phyloP scores from a whole-genome alignment of 2,888 invertebrate species.

The Heliconius ethilla region DNA sequence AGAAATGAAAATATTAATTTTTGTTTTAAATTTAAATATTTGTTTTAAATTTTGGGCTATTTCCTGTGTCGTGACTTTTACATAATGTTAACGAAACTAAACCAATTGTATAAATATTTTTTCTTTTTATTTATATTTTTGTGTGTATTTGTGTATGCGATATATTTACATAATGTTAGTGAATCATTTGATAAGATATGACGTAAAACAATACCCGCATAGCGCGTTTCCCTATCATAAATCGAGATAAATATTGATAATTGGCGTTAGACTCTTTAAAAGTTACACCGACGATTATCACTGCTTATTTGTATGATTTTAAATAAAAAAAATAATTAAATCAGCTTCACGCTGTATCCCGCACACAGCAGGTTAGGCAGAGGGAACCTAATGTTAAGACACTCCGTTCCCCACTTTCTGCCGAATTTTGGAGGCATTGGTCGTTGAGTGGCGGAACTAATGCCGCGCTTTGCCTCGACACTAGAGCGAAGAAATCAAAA shows the following conservation, averaged over 20 bases:
- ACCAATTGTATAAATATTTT: background rate
- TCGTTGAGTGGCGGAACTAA: no score
- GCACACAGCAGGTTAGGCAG: no score
- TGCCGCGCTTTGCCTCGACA: no score
- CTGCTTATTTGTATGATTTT: background rate
- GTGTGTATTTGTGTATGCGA: background rate
- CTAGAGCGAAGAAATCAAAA: no score
- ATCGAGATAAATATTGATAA: background rate
- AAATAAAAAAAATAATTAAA: no score
- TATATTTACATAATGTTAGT: background rate
- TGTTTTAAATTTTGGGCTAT: background rate
- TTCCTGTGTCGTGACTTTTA: background rate
- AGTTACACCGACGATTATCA: background rate
- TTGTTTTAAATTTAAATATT: background rate
- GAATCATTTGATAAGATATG: slow-evolving; percentile 2
- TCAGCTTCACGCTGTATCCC: no score
- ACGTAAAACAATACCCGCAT: slow-evolving; percentile 4
- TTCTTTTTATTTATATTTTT: background rate
- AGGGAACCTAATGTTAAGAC: no score
- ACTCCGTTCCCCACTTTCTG: no score
- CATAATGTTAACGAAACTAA: background rate
- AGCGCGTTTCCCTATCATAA: background rate
- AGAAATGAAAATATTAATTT: no score
- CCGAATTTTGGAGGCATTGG: no score
- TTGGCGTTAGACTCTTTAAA: background rate